These are phyloP conservation scores for Rhyacichthys aspro DNA, from an alignment of 2,797 vertebrate genomes.

Conservation along the genomic window DNA sequence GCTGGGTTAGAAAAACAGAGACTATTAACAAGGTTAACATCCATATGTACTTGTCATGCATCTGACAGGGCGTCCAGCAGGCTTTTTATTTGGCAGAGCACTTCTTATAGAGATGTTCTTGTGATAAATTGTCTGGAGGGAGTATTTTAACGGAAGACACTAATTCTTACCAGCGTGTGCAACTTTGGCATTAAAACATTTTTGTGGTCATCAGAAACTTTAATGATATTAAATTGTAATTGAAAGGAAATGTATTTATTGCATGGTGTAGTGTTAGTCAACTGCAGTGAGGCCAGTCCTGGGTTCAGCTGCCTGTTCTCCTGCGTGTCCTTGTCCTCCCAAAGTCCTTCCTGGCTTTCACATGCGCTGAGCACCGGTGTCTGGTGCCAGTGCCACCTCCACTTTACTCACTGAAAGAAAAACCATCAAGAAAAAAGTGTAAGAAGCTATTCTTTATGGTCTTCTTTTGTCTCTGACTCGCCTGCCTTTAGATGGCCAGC, in stretches of 20 bases:
- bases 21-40: conserved; percentile 45
- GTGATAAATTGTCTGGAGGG: conserved; percentile 22
- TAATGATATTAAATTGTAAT: too few relatives aligned
- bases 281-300: not conserved
- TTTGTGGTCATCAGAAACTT: not conserved
- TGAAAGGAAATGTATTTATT: conserved; percentile 8
- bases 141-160: conserved; percentile 26
- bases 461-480: too few relatives aligned
- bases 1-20: conserved; percentile 23
- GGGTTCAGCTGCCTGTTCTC: conserved; percentile 22
- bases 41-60: conserved; percentile 45
- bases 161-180: conserved; percentile 18
- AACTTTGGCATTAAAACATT: conserved; percentile 49
- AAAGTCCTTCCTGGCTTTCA: conserved; percentile 53
- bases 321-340: conserved; percentile 46
- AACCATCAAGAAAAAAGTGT: not conserved
- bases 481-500: too few relatives aligned
- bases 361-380: conserved; percentile 26
- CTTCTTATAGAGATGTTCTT: conserved; percentile 54
- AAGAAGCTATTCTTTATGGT: too few relatives aligned
- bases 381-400: conserved; percentile 42
- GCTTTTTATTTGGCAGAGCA: conserved; percentile 54
- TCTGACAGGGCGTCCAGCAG: conserved; percentile 43
- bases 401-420: conserved; percentile 1
- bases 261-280: not conserved